Conservation (phyloP, 2,113 vertebrate species). For the Lagopus leucura region DNA sequence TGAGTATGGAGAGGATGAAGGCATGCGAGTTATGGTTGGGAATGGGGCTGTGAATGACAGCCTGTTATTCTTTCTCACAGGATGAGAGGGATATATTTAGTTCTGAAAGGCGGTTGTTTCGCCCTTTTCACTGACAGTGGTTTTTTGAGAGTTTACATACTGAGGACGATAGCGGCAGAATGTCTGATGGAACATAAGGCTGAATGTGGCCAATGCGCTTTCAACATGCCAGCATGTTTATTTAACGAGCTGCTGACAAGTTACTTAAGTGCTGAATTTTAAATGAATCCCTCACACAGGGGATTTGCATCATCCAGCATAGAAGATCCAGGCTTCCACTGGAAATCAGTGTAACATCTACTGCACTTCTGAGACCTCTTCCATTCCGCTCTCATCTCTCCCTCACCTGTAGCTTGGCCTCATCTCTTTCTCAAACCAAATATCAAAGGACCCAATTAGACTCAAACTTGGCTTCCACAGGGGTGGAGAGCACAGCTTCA, state of each 20-base stretch:
- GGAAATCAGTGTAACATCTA: not conserved
- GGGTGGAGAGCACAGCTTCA: not conserved
- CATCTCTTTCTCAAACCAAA: not conserved
- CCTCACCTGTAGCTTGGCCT: not conserved
- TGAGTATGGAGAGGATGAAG: not conserved
- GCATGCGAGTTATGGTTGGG: not conserved
- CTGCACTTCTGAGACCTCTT: fast-evolving
- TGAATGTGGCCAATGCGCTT: not conserved
- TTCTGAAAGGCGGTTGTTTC: not conserved
- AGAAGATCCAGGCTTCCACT: not conserved
- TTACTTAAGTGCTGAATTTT: conserved; percentile 3
- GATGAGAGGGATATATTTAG: not conserved
- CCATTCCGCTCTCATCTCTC: not conserved
- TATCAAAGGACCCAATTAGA: not conserved
- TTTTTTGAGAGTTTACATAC: not conserved
- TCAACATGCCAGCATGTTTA: not conserved
- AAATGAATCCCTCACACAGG: not conserved
- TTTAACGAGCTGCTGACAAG: not conserved
- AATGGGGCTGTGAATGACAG: not conserved
- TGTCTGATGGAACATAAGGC: not conserved
- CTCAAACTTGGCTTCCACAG: not conserved
- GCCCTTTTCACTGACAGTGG: not conserved
- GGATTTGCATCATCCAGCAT: not conserved
- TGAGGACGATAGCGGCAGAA: not conserved
- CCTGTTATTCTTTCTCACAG: not conserved